Evolutionary conservation across 2,113 vertebrate genomes (phyloP).

Genomic region (Aptenodytes forsteri): DNA sequence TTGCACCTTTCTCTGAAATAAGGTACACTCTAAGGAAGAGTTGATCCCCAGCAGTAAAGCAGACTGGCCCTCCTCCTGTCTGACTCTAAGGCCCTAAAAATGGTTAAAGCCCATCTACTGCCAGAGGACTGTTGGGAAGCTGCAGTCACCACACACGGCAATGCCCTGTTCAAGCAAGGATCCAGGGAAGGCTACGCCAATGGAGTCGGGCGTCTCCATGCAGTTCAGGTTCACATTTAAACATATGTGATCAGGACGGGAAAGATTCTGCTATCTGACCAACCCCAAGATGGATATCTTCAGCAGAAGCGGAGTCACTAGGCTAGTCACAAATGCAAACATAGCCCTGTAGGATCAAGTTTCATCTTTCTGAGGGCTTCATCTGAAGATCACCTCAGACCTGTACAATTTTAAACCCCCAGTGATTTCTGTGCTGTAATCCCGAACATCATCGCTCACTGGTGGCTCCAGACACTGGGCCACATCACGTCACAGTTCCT

Average conservation of each 20-base stretch:
- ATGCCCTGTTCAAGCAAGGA: background rate
- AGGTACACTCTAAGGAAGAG: background rate
- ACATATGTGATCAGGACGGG: background rate
- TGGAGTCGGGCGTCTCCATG: background rate
- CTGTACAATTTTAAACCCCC: background rate
- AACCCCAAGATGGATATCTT: background rate
- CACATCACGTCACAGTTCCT: background rate
- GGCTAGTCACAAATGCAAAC: background rate
- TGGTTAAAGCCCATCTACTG: background rate
- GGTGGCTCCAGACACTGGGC: background rate
- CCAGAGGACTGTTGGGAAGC: background rate
- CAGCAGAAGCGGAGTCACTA: background rate
- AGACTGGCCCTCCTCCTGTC: background rate
- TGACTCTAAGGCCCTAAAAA: background rate
- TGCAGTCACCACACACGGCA: background rate
- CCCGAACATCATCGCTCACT: background rate
- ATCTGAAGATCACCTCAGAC: background rate
- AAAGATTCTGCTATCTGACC: background rate
- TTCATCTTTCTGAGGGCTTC: background rate
- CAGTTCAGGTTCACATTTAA: background rate
- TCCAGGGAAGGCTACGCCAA: background rate
- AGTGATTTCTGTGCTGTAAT: background rate
- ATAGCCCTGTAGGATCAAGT: background rate
- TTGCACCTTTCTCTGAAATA: background rate
- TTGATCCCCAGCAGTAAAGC: background rate